Evolutionary conservation across 2,888 invertebrate genomes (phyloP).

Genomic region (Griposia aprilina): DNA sequence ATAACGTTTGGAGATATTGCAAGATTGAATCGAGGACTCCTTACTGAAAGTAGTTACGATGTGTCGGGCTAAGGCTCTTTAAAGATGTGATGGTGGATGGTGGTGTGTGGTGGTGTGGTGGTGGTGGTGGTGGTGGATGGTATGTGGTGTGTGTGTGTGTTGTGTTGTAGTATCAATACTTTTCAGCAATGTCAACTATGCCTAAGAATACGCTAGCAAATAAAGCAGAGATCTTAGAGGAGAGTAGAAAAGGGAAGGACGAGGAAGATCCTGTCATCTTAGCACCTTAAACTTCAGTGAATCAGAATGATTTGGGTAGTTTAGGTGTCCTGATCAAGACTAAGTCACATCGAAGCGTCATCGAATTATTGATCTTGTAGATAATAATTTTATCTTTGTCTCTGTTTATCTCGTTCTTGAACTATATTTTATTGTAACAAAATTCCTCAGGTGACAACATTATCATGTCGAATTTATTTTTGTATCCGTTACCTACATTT

Average conservation of each 20-base stretch:
- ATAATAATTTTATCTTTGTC: slow-evolving; percentile 22
- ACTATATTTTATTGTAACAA: slow-evolving; percentile 20
- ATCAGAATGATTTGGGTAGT: background rate
- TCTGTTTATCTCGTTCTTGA: slow-evolving; percentile 33
- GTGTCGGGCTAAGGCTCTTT: background rate
- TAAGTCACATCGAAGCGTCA: background rate
- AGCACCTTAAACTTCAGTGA: background rate
- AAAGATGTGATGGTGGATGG: too few species aligned
- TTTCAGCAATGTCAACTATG: background rate
- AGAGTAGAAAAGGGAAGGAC: background rate
- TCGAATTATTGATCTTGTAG: slow-evolving; percentile 2
- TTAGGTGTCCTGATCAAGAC: too few species aligned
- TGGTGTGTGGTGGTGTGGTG: too few species aligned
- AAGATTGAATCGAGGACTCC: background rate
- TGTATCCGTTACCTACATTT: background rate
- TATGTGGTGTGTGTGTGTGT: too few species aligned
- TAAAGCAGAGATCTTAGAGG: background rate
- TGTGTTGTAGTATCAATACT: background rate
- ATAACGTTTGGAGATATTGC: background rate
- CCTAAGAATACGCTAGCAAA: background rate
- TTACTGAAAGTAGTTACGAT: background rate
- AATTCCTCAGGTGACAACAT: slow-evolving; percentile 3
- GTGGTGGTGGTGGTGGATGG: too few species aligned
- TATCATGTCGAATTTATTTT: background rate
- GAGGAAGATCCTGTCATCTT: background rate